Percentiles rank a stretch among this genome's conserved stretches.
phyloP scores from a whole-genome alignment of 2,888 invertebrate genomes.

The Polydrusus pterygomalis region DNA sequence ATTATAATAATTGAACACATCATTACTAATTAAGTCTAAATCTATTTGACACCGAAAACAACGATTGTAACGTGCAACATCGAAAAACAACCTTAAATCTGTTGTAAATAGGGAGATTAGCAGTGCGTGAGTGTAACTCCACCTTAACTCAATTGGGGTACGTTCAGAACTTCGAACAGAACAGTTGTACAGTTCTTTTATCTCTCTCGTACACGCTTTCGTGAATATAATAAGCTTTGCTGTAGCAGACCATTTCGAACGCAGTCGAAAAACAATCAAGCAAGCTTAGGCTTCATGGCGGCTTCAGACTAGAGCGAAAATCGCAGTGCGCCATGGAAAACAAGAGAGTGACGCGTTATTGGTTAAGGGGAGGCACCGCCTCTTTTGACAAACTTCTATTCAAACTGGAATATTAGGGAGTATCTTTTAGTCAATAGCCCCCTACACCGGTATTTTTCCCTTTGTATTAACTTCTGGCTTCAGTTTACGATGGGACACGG shows the following conservation, averaged over 20 bases:
- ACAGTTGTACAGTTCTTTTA: not conserved
- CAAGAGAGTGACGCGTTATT: conserved; percentile 73
- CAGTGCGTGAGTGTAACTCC: conserved; percentile 54
- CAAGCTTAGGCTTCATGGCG: conserved; percentile 54
- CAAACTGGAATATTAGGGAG: conserved; percentile 68
- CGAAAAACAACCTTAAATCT: conserved; percentile 48
- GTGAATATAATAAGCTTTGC: not conserved
- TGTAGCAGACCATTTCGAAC: not conserved
- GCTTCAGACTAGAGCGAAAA: conserved; percentile 53
- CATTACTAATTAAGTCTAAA: conserved; percentile 71
- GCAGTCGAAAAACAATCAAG: conserved; percentile 45
- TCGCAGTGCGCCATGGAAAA: conserved; percentile 53
- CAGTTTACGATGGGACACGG: conserved; percentile 55
- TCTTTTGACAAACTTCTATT: conserved; percentile 63
- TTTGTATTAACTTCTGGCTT: conserved; percentile 55
- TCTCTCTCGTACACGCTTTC: not conserved
- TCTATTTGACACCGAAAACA: conserved; percentile 68
- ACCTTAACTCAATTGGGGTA: conserved; percentile 38
- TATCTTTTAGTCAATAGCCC: conserved; percentile 65
- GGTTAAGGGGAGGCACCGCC: conserved; percentile 76
- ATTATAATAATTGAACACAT: conserved; percentile 73
- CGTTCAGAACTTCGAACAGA: conserved; percentile 22
- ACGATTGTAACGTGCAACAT: conserved; percentile 35
- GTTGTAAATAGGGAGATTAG: conserved; percentile 42
- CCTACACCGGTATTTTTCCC: conserved; percentile 56